Conservation (phyloP, 2,888 invertebrate species). For the Mellilla xanthometata region DNA sequence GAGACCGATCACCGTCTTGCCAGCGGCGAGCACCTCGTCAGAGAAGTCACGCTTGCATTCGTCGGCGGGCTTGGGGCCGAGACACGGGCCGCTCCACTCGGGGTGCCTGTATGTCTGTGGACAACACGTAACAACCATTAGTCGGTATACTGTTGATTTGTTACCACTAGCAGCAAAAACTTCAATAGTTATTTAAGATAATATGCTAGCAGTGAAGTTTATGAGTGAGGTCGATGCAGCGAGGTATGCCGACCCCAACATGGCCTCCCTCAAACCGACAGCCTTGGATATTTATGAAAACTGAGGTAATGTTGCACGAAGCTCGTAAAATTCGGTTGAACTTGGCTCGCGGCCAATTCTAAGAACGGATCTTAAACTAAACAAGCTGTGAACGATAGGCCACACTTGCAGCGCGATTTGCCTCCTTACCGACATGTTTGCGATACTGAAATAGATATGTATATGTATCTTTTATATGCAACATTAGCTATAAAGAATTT, state of each 20-base stretch:
- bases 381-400: constrained; percentile 59
- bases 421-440: constrained; percentile 37
- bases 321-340: constrained; percentile 68
- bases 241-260: constrained; percentile 37
- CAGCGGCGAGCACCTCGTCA: constrained; percentile 94
- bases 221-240: constrained; percentile 12
- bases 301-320: constrained; percentile 74
- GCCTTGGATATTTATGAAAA: constrained; percentile 77
- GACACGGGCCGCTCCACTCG: constrained; percentile 92
- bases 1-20: constrained; percentile 94
- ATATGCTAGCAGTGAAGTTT: too few species aligned
- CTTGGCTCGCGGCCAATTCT: constrained; percentile 68
- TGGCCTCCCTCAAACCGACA: constrained; percentile 45
- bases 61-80: constrained; percentile 97
- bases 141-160: too few species aligned
- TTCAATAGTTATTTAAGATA: too few species aligned
- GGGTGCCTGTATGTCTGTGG: constrained; percentile 91
- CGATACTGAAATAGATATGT: constrained; percentile 24
- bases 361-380: constrained; percentile 59
- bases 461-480: constrained; percentile 21
- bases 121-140: constrained; percentile 28
- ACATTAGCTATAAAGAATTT: constrained; percentile 7
- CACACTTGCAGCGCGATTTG: constrained; percentile 41
- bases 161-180: too few species aligned
- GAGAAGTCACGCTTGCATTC: constrained; percentile 97